Evolutionary conservation across 2,888 invertebrate species (phyloP), one percentile per base, ranked within the genome.

Genomic region (Stenolophus ochropezus): DNA sequence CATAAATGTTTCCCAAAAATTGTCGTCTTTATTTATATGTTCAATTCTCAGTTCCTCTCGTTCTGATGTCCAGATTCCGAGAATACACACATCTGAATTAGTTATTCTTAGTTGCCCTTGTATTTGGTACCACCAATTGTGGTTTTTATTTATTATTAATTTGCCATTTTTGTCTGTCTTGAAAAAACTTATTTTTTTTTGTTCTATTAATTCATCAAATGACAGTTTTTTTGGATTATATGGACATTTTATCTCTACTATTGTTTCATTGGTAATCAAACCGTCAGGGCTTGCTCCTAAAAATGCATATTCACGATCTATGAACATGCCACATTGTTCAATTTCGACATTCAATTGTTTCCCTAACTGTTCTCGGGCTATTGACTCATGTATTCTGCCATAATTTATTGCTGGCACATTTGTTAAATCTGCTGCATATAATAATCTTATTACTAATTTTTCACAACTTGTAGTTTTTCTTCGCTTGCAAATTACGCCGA

Each of bases 41-140:
- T 81, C 53, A 14, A 53, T 74, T 27, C 8, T 81, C n/a, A 77
- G 27, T 11, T 73, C 14, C 20, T 73, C 20, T 14, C 56, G 16
- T 18, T 51, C 14, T 11, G 53, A 51, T 25, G 75, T 53, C 81
- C 81, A 81, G 14, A 81, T 33, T 16, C 25, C 81, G 11, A 81
- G 74, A 25, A 81, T 75, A 58, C 81, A 77, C 18, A 20, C 74
- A 16, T 81, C 53, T 21, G n/a, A 53, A 33, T 56, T 33, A 18
- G 75, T 81, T 18, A 81, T 53, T 14, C 25, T 18, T 25, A 81
- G 53, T 81, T 81, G 81, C 14, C 74, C 75, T 56, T 81, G 81
- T 4, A 77, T 53, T 25, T 77, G 75, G 49, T 75, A 81, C 51
- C 74, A 81, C 81, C 81, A 81, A 53, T 81, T 81, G 42, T 77